A percentile compares a stretch with the other conserved stretches of the same genome.
These are phyloP conservation scores for Dendropsophus ebraccatus DNA, from an alignment of 2,113 vertebrate species.

Conservation along the genomic window DNA sequence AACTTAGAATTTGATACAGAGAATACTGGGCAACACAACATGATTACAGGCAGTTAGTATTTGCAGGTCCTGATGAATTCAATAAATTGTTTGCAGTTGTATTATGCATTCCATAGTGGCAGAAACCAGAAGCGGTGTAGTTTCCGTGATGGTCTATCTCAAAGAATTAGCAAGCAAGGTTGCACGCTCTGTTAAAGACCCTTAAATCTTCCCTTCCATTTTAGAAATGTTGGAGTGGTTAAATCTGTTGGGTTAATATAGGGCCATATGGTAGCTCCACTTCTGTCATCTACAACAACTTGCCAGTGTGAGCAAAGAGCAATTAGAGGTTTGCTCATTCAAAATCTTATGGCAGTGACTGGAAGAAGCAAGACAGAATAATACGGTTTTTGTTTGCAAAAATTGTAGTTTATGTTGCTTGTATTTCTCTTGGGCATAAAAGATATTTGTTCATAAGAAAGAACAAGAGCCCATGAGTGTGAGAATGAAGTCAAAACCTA, in stretches of 20 bases:
- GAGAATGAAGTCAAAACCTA: background rate
- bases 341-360: constrained; percentile 18
- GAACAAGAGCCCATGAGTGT: constrained; percentile 9
- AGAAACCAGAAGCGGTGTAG: constrained; percentile 14
- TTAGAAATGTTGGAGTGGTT: constrained; percentile 17
- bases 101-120: constrained; percentile 23
- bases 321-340: constrained; percentile 33
- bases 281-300: constrained; percentile 28
- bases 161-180: constrained; percentile 18
- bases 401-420: constrained; percentile 33
- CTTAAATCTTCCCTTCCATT: constrained; percentile 43
- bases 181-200: constrained; percentile 31
- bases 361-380: constrained; percentile 13
- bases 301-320: constrained; percentile 35
- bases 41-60: background rate
- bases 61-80: background rate
- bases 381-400: constrained; percentile 35
- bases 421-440: constrained; percentile 34
- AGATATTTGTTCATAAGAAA: constrained; percentile 35
- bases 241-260: constrained; percentile 47
- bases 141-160: constrained; percentile 36
- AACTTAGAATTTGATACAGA: background rate
- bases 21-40: background rate
- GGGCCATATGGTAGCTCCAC: constrained; percentile 29
- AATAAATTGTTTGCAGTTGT: background rate